Evolutionary conservation across 2,888 invertebrate species (phyloP), one percentile per base, ranked within the genome.

Genomic region (Habrosyne pyritoides): DNA sequence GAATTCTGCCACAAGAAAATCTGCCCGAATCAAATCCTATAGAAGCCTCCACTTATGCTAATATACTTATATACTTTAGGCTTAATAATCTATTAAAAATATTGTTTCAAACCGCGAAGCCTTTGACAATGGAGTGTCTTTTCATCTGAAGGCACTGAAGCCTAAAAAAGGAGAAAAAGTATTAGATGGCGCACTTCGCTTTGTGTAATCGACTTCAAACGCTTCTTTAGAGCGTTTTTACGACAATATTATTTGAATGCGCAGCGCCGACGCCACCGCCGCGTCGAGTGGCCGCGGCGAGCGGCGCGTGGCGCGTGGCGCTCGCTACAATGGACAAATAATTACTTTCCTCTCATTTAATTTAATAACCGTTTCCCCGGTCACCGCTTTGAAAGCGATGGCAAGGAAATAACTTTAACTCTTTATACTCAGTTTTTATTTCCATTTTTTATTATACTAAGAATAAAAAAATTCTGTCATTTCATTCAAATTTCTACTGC

Each of bases 331-430:
- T 42, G 18, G 8, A 42, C 42, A 42, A 42, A 42, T 42, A 42
- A 42, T 42, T 18, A 42, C 42, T 42, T 42, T 42, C 42, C n/a
- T 18, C 42, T 42, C 42, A 42, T 42, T 42, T 42, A 14, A 18
- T 42, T 42, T 42, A 12, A 18, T 18, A 42, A 42, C 18, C 18
- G 12, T 42, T 42, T 18, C 18, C 18, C 8, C 8, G 18, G 14
- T 7, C 8, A 42, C 42, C 14, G n/a, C n/a, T 42, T 12, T 42
- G 14, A 36, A 42, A 33, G 5, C 5, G 18, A 42, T 42, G 18
- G 18, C 14, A 42, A 8, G 42, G 18, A 42, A 42, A 42, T 18
- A 8, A 18, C 2, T n/a, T 6, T 8, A 42, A 42, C 42, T 42
- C 42, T 42, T 42, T 42, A 42, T 42, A 42, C 0, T 18, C 18